phyloP scores from a whole-genome alignment of 2,888 invertebrate genomes.

The Conomelus anceps region DNA sequence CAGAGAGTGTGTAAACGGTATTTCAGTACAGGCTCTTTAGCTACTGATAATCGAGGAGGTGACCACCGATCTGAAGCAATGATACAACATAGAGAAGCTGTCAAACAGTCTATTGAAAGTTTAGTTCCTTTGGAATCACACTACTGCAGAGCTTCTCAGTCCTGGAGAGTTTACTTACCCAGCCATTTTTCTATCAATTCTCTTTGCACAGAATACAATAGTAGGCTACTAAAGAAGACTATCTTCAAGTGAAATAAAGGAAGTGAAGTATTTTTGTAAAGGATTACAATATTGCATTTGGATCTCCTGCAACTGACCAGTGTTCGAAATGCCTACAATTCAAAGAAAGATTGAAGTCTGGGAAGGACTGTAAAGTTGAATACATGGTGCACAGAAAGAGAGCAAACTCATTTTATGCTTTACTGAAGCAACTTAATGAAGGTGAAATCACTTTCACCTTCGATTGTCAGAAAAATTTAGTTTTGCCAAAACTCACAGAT shows the following conservation, averaged over 20 bases:
- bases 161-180: background rate
- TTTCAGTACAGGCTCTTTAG: background rate
- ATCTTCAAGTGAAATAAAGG: background rate
- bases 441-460: background rate
- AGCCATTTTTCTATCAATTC: background rate
- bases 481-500: background rate
- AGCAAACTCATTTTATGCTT: background rate
- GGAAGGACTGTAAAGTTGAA: no score
- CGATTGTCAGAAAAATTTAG: no score
- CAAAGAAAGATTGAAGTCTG: no score
- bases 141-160: background rate
- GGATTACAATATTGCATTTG: background rate
- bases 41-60: background rate
- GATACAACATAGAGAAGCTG: background rate
- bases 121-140: constrained; percentile 8
- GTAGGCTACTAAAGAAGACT: background rate
- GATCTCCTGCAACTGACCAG: constrained; percentile 2
- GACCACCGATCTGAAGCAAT: background rate
- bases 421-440: background rate
- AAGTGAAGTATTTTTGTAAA: background rate
- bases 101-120: background rate
- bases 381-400: background rate
- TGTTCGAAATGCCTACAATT: background rate
- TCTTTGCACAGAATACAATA: background rate
- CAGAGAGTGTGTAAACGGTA: constrained; percentile 1